Percentiles rank a stretch among this genome's conserved stretches.
Evolutionary conservation across 35 echinoderm and acorn worm species (phyloP).

Genomic region (Ophioderma brevispina): DNA sequence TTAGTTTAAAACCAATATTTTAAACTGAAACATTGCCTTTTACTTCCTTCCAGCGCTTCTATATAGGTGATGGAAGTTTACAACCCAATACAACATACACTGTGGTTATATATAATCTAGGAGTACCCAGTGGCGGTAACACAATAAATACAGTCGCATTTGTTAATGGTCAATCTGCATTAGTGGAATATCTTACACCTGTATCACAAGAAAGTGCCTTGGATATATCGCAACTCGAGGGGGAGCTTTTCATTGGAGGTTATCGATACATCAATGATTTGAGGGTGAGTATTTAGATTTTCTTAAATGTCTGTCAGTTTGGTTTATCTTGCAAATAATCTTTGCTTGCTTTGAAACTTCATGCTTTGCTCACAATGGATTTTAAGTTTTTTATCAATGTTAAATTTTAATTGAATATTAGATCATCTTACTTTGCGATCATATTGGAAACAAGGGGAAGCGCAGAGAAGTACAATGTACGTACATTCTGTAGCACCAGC

Average conservation of each 20-base stretch:
- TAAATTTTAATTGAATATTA: too few relatives aligned
- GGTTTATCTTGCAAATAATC: too few relatives aligned
- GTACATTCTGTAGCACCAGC: too few relatives aligned
- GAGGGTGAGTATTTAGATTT: slow-evolving; percentile 82
- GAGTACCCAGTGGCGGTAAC: slow-evolving; percentile 18
- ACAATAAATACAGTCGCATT: slow-evolving; percentile 73
- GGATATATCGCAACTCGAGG: slow-evolving; percentile 75
- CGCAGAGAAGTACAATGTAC: too few relatives aligned
- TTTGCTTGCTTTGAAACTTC: too few relatives aligned
- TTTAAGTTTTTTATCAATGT: too few relatives aligned
- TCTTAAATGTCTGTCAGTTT: too few relatives aligned
- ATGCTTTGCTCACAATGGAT: too few relatives aligned
- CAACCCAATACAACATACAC: slow-evolving; percentile 72
- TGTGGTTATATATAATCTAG: slow-evolving; percentile 84
- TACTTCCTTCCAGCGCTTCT: slow-evolving; percentile 42
- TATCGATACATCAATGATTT: slow-evolving; percentile 80
- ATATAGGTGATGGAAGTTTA: slow-evolving; percentile 80
- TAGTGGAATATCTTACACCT: slow-evolving; percentile 91
- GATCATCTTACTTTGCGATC: too few relatives aligned
- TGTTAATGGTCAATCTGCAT: slow-evolving; percentile 44
- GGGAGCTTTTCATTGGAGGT: slow-evolving; percentile 81
- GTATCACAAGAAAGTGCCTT: slow-evolving; percentile 60
- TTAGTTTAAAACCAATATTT: too few relatives aligned
- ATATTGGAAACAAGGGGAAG: too few relatives aligned
- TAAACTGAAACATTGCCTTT: too few relatives aligned